Conservation (phyloP, 2,113 vertebrate species). For the Alouatta palliata region DNA sequence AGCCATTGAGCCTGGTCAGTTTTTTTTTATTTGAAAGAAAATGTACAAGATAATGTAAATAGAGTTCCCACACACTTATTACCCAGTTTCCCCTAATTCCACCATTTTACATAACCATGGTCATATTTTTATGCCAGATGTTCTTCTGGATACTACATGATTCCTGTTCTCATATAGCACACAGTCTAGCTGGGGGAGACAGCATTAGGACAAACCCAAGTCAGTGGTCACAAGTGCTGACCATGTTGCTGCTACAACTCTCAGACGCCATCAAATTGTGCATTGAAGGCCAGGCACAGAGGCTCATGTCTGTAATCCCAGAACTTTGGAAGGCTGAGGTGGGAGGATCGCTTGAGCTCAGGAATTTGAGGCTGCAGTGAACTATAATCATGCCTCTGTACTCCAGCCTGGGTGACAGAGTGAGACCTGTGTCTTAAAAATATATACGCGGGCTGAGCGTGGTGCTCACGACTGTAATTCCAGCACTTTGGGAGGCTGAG, state of each 20-base stretch:
- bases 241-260: not conserved
- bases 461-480: too few relatives aligned
- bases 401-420: too few relatives aligned
- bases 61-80: accelerated
- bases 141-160: not conserved
- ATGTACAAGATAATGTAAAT: not conserved
- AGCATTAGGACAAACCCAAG: accelerated
- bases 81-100: accelerated
- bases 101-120: not conserved
- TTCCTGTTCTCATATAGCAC: not conserved
- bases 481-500: too few relatives aligned
- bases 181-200: accelerated
- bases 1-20: not conserved
- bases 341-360: too few relatives aligned
- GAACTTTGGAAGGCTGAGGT: too few relatives aligned
- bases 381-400: too few relatives aligned
- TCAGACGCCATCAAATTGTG: accelerated
- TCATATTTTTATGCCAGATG: not conserved
- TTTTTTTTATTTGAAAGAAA: not conserved
- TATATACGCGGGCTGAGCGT: too few relatives aligned
- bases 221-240: accelerated
- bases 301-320: too few relatives aligned
- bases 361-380: too few relatives aligned
- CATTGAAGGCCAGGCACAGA: accelerated
- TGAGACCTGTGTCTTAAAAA: too few relatives aligned